These are phyloP conservation scores for Crocallis elinguaria DNA, from an alignment of 2,888 invertebrate species.

Conservation along the genomic window DNA sequence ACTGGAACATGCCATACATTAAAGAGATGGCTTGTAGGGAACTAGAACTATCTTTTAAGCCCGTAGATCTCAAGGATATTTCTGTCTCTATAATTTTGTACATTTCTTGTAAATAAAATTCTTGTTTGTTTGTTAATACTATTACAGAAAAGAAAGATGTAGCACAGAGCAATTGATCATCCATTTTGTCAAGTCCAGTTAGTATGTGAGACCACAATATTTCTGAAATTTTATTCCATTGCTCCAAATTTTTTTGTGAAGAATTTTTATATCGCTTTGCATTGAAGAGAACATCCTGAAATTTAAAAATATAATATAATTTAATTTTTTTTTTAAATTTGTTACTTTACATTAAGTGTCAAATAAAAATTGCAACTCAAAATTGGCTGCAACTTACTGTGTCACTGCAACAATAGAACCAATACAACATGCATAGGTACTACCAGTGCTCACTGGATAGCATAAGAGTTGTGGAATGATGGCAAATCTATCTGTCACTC, in stretches of 20 bases:
- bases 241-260: conserved; percentile 31
- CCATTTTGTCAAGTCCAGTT: conserved; percentile 57
- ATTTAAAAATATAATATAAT: conserved; percentile 30
- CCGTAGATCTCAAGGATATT: conserved; percentile 37
- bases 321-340: background rate
- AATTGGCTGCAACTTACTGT: too few species aligned
- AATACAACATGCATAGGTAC: too few species aligned
- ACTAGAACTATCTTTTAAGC: conserved; percentile 36
- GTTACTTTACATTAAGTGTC: background rate
- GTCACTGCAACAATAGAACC: too few species aligned
- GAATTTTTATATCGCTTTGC: conserved; percentile 44
- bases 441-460: too few species aligned
- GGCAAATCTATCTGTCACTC: too few species aligned
- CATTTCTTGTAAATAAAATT: conserved; percentile 53
- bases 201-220: conserved; percentile 63
- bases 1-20: conserved; percentile 78
- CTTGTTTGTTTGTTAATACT: conserved; percentile 47
- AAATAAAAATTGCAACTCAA: too few species aligned
- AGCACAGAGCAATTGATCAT: conserved; percentile 73
- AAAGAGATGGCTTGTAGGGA: conserved; percentile 57
- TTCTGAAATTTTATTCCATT: conserved; percentile 51
- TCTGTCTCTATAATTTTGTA: conserved; percentile 48
- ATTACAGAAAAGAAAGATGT: conserved; percentile 71
- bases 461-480: too few species aligned
- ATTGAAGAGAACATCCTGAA: conserved; percentile 61